Evolutionary conservation across 92 coral and sea anemone genomes (phyloP).

Genomic region (Heliopora coerulea): DNA sequence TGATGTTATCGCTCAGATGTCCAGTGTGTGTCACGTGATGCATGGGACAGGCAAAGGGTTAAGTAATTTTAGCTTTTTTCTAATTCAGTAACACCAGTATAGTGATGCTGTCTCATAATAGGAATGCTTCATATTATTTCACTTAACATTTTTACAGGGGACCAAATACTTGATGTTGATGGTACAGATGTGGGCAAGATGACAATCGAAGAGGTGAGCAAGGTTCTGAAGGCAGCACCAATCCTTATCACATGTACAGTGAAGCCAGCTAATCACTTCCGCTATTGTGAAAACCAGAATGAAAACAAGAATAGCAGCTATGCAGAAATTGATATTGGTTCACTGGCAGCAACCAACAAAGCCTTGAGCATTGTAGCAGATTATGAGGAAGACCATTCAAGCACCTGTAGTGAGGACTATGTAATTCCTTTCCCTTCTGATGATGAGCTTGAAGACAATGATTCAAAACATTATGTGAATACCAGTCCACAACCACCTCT

Average conservation of each 20-base stretch:
- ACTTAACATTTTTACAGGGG: conserved; percentile 54
- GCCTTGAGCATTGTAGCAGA: conserved; percentile 24
- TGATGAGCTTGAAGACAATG: conserved; percentile 20
- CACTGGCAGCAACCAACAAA: conserved; percentile 48
- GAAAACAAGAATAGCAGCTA: conserved; percentile 63
- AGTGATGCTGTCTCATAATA: no score
- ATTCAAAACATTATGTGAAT: background rate
- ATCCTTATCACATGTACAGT: conserved; percentile 82
- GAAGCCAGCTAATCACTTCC: conserved; percentile 78
- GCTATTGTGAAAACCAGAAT: conserved; percentile 66
- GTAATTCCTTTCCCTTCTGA: conserved; percentile 31
- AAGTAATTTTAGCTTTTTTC: no score
- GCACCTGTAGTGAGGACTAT: conserved; percentile 23
- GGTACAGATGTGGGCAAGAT: conserved; percentile 80
- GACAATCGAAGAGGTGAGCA: conserved; percentile 77
- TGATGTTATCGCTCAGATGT: no score
- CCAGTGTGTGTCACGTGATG: no score
- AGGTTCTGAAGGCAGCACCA: conserved; percentile 80
- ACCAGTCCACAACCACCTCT: background rate
- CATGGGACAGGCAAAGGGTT: no score
- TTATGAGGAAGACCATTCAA: conserved; percentile 37
- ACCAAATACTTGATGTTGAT: conserved; percentile 86
- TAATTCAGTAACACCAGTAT: no score
- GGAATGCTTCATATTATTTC: no score
- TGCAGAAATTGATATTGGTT: conserved; percentile 80